Percentiles rank a stretch among this genome's conserved stretches.
Conservation (phyloP, 2,797 vertebrate species). For the Xyrichtys novacula region DNA sequence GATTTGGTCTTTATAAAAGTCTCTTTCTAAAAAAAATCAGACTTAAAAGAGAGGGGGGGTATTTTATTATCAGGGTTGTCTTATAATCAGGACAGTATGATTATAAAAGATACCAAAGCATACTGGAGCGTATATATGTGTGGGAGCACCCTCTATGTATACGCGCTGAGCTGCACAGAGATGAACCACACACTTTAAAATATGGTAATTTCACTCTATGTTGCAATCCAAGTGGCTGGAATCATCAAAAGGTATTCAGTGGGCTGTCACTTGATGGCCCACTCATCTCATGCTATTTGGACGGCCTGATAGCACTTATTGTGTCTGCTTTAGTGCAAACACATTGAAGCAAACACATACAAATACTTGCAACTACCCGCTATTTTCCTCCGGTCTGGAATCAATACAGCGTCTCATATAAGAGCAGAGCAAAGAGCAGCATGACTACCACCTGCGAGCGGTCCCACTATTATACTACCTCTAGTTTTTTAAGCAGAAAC, state of each 20-base stretch:
- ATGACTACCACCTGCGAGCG: constrained; percentile 43
- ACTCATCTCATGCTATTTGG: constrained; percentile 7
- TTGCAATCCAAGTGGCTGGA: constrained; percentile 32
- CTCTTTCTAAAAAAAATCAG: too few species aligned
- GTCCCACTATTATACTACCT: constrained; percentile 32
- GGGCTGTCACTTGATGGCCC: constrained; percentile 8
- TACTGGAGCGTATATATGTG: neutral
- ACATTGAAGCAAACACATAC: constrained; percentile 30
- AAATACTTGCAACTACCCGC: constrained; percentile 31
- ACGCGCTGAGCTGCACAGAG: neutral
- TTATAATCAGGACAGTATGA: too few species aligned
- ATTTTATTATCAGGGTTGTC: too few species aligned
- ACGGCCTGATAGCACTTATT: constrained; percentile 23
- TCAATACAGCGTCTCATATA: constrained; percentile 49
- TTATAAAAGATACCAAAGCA: neutral
- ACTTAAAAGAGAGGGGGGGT: too few species aligned
- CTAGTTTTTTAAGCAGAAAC: neutral
- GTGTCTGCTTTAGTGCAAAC: constrained; percentile 15
- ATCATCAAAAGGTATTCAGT: constrained; percentile 16
- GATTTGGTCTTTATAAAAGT: too few species aligned
- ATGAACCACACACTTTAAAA: constrained; percentile 1
- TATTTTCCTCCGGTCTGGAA: constrained; percentile 39
- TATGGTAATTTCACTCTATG: neutral
- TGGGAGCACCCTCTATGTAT: constrained; percentile 3
- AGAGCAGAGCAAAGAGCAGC: constrained; percentile 47